Base-by-base conservation (phyloP, 2,888 invertebrate species). In the Nasonovia ribisnigri region DNA sequence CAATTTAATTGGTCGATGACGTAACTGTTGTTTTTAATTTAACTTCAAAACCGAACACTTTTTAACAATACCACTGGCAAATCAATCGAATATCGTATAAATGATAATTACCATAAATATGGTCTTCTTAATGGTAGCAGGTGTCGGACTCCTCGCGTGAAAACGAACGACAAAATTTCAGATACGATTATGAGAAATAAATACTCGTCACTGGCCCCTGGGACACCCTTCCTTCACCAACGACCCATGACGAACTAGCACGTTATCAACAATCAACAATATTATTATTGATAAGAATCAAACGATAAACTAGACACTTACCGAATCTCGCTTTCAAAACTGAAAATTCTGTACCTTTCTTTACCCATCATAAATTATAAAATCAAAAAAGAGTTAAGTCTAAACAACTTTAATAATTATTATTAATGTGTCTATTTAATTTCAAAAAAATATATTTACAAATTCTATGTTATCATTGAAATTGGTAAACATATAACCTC, bases 151-250 rank as follows among this genome's bases (percentile, higher is more conserved):
- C 48, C 42, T 93, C 86, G n/a, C 90, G 42, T 86, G 90, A 84
- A 93, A 86, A 90, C 60, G 86, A 86, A 93, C 89, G 48, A 84
- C 54, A 42, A 60, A 93, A 90, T 90, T 93, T 90, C 46, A 60
- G 84, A 90, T 86, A 93, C 93, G 90, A 93, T 57, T 60, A 60
- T 86, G 42, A 42, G n/a, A 89, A 93, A 93, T 60, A 93, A 93
- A 93, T 93, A 93, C 93, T 93, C 93, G 93, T 93, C 93, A 93
- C 93, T 93, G 93, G 93, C 93, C 93, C 93, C 93, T 93, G 93
- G 92, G 93, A 93, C 89, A 89, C 93, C 93, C 93, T 93, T 90
- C 89, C 93, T 42, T 60, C 93, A 60, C 93, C 93, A 54, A 54
- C 60, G 57, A 84, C 84, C 84, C 43, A 57, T 84, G 89, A 93